Base-by-base conservation (phyloP, 2,113 vertebrate species). In the Guaruba guarouba region DNA sequence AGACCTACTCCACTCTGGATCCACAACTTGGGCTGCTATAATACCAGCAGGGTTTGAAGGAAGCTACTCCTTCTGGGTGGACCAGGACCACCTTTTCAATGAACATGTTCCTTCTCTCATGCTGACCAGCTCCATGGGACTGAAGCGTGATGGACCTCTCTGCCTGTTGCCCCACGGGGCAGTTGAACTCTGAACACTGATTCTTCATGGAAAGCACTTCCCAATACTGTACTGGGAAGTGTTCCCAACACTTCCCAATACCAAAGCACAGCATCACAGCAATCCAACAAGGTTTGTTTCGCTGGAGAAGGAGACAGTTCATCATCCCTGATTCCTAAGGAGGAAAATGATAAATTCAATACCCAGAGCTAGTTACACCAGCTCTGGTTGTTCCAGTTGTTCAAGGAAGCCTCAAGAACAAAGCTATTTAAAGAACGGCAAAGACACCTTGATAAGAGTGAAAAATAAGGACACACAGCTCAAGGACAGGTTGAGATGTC, bases 371-470 rank as follows among this genome's bases (percentile, higher is more conserved):
- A 35, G 33, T 43, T 44, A 20, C 37, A 66, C 27, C 54, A 86
- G 73, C n/a, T 78, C 61, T 61, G 37, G 10, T 8, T 79, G 84
- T 49, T 64, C 87, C 74, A 57, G 29, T 64, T 85, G 57, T 61
- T 87, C 39, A 61, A 82, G 75, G 78, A 49, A 92, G 90, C 68
- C 67, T 93, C 74, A 89, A 84, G 90, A 94, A 92, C 89, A 86
- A 83, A 91, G 77, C 51, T 92, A 64, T 82, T 90, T 82, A 70
- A 82, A 90, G 74, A 87, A 79, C 3, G 9, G 51, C 18, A 37
- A 84, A n/a, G 73, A 83, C 37, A 51, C 14, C 92, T 78, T n/a
- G 49, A 69, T n/a, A 57, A 81, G 66, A 71, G 2, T 41, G 89
- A 57, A 54, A 78, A 82, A 71, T 17, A 70, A 75, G 77, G 84